Base-by-base conservation (phyloP, 2,113 vertebrate genomes). In the Tetrao urogallus region DNA sequence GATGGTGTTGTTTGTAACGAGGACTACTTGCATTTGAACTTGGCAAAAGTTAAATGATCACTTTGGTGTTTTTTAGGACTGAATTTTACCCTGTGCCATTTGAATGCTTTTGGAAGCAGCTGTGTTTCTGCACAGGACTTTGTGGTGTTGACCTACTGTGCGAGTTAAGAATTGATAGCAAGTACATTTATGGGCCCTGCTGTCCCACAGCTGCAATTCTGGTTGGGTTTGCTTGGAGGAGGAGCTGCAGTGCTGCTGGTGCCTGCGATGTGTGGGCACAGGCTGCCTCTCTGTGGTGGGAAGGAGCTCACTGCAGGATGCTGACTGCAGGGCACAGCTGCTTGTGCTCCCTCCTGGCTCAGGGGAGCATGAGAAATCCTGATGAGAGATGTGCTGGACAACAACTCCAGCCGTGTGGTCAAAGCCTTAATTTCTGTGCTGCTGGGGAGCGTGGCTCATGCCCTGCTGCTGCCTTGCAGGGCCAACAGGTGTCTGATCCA, bases 61-160 rank as follows among this genome's bases (percentile, higher is more conserved):
- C 28, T 18, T 18, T 0, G 19, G 5, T 18, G 17, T 54, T n/a
- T 54, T 12, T 57, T 38, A 4, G 48, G 28, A 28, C 28, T 1
- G 18, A 5, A 22, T 42, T 40, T 19, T 13, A 13, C 2, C 4
- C 48, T 8, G 48, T n/a, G 58, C 57, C 22, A 48, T 7, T 19
- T 9, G n/a, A 56, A 28, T 1, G 42, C 50, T 9, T 63, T 11
- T 5, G 20, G 2, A 25, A 43, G 43, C 1, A 27, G 5, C 11
- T 11, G 0, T 10, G 1, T 34, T 56, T 54, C 21, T 14, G 38
- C 56, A 0, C 7, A 8, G 45, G 27, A 17, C 47, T n/a, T 2
- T 28, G 0, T 13, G 36, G 7, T 0, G 11, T 4, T 1, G 43
- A 13, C 12, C n/a, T 15, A 3, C 40, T 12, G 7, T 3, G 18